Percentiles rank a stretch among this genome's conserved stretches.
Evolutionary conservation across 1,140 invertebrate genomes (phyloP).

Genomic region (Drosophila gunungcola): DNA sequence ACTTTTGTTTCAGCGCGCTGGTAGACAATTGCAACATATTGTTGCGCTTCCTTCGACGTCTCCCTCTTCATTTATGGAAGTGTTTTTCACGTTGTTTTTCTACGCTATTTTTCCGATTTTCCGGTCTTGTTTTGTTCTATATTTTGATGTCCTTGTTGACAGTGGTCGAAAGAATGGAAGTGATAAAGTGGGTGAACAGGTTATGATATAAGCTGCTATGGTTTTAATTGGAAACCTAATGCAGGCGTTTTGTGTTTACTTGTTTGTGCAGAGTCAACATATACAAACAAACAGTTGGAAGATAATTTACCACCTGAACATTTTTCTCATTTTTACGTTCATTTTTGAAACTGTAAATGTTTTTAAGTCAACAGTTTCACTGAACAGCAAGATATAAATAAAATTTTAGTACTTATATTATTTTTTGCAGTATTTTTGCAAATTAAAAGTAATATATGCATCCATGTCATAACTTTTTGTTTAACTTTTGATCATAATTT

Average conservation of each 20-base stretch:
- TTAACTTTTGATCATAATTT: background rate
- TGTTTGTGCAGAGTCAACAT: background rate
- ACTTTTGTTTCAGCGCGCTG: slow-evolving; percentile 59
- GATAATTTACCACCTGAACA: no score
- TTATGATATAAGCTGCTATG: slow-evolving; percentile 13
- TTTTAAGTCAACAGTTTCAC: no score
- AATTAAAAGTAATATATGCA: no score
- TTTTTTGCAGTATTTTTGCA: no score
- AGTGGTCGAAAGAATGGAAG: slow-evolving; percentile 45
- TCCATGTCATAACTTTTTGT: no score
- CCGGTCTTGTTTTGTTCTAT: slow-evolving; percentile 29
- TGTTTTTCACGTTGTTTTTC: slow-evolving; percentile 29
- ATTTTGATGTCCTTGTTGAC: slow-evolving; percentile 56
- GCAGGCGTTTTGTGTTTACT: background rate
- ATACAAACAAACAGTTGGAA: no score
- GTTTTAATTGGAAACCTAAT: slow-evolving; percentile 10
- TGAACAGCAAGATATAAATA: no score
- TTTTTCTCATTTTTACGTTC: no score
- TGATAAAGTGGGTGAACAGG: background rate
- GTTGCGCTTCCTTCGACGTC: slow-evolving; percentile 40
- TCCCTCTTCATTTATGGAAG: slow-evolving; percentile 7
- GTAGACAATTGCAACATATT: slow-evolving; percentile 71
- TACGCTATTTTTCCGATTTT: slow-evolving; percentile 1
- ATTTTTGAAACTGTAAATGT: no score
- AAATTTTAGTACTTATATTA: no score